Percentiles rank a stretch among this genome's conserved stretches.
These are phyloP conservation scores for Macrotis lagotis DNA, from an alignment of 2,113 vertebrate genomes.

Conservation along the genomic window DNA sequence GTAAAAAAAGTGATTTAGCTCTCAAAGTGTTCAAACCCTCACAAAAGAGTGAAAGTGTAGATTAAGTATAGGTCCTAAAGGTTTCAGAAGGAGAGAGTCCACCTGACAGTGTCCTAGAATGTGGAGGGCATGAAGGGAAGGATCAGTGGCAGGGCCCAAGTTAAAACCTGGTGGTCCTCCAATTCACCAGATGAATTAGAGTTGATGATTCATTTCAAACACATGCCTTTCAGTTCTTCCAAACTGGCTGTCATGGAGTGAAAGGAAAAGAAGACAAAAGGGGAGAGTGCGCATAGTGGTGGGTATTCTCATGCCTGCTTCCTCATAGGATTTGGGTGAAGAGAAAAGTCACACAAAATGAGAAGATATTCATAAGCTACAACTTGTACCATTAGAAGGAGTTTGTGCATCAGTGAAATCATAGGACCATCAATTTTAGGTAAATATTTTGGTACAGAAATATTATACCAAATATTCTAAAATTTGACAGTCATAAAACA, in stretches of 20 bases:
- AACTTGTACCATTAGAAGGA: background rate
- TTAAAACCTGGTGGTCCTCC: background rate
- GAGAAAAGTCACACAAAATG: background rate
- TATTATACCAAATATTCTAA: constrained; percentile 60
- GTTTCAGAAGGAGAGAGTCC: background rate
- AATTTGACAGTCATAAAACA: constrained; percentile 55
- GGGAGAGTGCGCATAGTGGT: background rate
- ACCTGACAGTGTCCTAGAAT: background rate
- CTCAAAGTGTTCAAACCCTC: too few species aligned
- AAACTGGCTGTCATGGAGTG: background rate
- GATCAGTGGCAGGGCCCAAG: background rate
- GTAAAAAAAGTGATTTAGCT: too few species aligned
- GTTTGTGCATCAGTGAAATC: background rate
- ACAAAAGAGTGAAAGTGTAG: too few species aligned
- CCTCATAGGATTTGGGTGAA: background rate
- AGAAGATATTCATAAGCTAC: background rate
- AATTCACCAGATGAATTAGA: background rate
- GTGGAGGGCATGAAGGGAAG: background rate
- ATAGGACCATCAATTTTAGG: background rate
- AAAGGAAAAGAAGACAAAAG: background rate
- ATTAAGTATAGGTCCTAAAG: too few species aligned
- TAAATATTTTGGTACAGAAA: constrained; percentile 31
- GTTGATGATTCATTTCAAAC: background rate
- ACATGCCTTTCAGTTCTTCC: background rate
- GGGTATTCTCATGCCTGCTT: background rate